Evolutionary conservation across 2,888 invertebrate species (phyloP).

Genomic region (Ernsta delagoae): DNA sequence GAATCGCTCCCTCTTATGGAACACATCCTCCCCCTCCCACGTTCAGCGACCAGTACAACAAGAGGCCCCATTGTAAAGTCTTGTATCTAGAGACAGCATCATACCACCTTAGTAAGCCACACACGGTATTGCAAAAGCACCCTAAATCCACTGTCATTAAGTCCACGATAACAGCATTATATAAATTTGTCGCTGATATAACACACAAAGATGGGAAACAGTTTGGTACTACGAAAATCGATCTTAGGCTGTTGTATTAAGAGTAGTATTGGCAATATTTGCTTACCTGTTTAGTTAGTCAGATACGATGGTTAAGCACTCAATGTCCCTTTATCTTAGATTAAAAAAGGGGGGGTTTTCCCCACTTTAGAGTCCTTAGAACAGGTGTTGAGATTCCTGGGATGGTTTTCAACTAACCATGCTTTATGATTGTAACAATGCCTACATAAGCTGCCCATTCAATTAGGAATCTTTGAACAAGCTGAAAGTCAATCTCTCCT

Average conservation of each 20-base stretch:
- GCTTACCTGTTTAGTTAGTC: slow-evolving; percentile 48
- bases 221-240: slow-evolving; percentile 18
- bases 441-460: neutral
- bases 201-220: slow-evolving; percentile 23
- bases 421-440: neutral
- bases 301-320: slow-evolving; percentile 76
- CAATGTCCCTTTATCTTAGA: slow-evolving; percentile 83
- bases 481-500: too few relatives aligned
- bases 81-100: slow-evolving; percentile 70
- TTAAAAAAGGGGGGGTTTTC: slow-evolving; percentile 72
- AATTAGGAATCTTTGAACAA: neutral
- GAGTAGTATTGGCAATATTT: slow-evolving; percentile 37
- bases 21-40: slow-evolving; percentile 46
- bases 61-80: slow-evolving; percentile 77
- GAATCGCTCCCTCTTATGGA: slow-evolving; percentile 45
- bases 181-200: slow-evolving; percentile 47
- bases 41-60: slow-evolving; percentile 78
- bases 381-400: slow-evolving; percentile 53
- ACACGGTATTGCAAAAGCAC: slow-evolving; percentile 42
- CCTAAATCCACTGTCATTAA: slow-evolving; percentile 40
- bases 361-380: slow-evolving; percentile 48
- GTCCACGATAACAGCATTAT: slow-evolving; percentile 35
- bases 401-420: neutral
- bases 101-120: slow-evolving; percentile 49
- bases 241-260: slow-evolving; percentile 26